A percentile compares a stretch with the other conserved stretches of the same genome.
These are phyloP conservation scores for Apocrypta bakeri DNA, from an alignment of 1,140 invertebrate species.

Conservation along the genomic window DNA sequence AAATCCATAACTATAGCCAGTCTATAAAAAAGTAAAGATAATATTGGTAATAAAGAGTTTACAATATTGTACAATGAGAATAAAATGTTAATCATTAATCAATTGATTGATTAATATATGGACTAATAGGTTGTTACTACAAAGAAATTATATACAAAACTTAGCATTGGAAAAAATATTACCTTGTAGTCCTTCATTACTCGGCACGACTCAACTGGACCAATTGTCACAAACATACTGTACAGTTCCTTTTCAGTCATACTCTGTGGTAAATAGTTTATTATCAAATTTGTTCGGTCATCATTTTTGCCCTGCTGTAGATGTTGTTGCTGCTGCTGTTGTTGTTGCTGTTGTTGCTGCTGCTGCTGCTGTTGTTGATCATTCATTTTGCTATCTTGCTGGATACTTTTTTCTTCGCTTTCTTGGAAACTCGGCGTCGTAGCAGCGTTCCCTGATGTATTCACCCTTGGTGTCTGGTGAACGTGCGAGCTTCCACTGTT, in stretches of 20 bases:
- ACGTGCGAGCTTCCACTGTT: conserved; percentile 65
- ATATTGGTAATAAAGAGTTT: neutral
- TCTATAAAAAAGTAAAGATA: conserved; percentile 75
- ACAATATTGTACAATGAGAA: neutral
- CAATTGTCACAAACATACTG: conserved; percentile 90
- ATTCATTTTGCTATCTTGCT: conserved; percentile 62
- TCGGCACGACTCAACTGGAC: conserved; percentile 90
- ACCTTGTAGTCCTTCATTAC: conserved; percentile 94
- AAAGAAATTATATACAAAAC: neutral
- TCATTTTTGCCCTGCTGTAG: conserved; percentile 59
- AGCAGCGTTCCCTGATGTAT: conserved; percentile 16
- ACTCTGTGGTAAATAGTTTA: conserved; percentile 96
- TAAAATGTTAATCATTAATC: neutral
- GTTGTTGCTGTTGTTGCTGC: conserved; percentile 57
- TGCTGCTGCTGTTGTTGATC: conserved; percentile 62
- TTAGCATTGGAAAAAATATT: neutral
- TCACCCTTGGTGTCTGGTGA: conserved; percentile 53
- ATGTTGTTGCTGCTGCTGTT: conserved; percentile 59
- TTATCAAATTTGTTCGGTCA: conserved; percentile 88
- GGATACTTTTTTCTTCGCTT: conserved; percentile 42
- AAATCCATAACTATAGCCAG: conserved; percentile 96
- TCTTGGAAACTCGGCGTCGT: conserved; percentile 28
- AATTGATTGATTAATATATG: too few species aligned
- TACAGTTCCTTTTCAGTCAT: conserved; percentile 93
- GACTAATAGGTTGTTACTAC: too few species aligned